A percentile compares a stretch with the other conserved stretches of the same genome.
These are phyloP conservation scores for Drosophila nigrodunni DNA, from an alignment of 1,140 invertebrate genomes.

Conservation along the genomic window DNA sequence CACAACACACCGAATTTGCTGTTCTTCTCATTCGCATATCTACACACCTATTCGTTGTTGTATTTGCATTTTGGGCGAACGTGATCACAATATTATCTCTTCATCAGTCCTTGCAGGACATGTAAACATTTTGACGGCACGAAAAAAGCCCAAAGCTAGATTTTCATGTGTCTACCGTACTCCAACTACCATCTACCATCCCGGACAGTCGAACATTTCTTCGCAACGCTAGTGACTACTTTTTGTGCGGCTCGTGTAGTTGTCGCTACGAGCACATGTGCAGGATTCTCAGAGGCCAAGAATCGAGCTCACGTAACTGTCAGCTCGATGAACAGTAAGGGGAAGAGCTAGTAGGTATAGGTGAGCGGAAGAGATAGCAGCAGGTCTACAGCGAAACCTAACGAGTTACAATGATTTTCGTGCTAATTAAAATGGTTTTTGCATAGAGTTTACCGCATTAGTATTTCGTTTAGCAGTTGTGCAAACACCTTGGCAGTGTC, in stretches of 20 bases:
- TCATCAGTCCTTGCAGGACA: constrained; percentile 67
- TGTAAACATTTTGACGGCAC: constrained; percentile 42
- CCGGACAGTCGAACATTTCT: not conserved
- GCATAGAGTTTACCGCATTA: constrained; percentile 82
- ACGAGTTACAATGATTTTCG: constrained; percentile 83
- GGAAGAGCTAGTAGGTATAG: not conserved
- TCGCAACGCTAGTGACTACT: not conserved
- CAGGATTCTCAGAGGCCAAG: constrained; percentile 32
- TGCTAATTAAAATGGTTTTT: constrained; percentile 84
- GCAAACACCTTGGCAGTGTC: constrained; percentile 64
- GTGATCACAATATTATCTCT: constrained; percentile 84
- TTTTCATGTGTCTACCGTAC: not conserved
- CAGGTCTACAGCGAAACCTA: constrained; percentile 48
- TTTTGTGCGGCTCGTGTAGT: constrained; percentile 26
- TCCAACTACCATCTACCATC: not conserved
- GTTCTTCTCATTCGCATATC: not conserved
- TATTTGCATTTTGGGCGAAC: constrained; percentile 82
- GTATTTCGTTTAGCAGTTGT: constrained; percentile 78
- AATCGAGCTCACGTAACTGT: constrained; percentile 32
- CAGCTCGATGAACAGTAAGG: constrained; percentile 1
- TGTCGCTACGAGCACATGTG: constrained; percentile 42
- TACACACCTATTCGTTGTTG: not conserved
- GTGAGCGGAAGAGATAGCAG: too few relatives aligned
- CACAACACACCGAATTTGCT: not conserved
- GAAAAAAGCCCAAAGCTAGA: constrained; percentile 39